A percentile compares a stretch with the other conserved stretches of the same genome.
phyloP scores from a whole-genome alignment of 1,140 invertebrate genomes.

The Laodelphax striatellus region DNA sequence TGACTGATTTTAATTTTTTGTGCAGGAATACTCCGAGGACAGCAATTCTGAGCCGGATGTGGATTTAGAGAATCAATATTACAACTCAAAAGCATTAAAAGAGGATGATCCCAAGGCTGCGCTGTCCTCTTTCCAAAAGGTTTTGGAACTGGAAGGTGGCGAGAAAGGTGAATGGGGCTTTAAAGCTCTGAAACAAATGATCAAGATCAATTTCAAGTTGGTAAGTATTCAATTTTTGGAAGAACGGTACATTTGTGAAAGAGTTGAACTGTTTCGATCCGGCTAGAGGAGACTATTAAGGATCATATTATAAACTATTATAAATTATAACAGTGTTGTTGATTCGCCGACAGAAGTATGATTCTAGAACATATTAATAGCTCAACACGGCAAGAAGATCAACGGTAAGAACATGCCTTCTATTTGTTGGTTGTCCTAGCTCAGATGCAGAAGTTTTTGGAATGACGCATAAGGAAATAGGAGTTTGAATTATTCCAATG shows the following conservation, averaged over 20 bases:
- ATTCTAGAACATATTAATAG: too few species aligned
- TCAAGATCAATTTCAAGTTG: conserved; percentile 99
- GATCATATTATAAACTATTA: neutral
- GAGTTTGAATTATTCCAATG: too few species aligned
- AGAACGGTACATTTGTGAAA: too few species aligned
- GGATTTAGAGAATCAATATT: conserved; percentile 99
- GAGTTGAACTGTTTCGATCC: neutral
- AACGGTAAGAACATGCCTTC: neutral
- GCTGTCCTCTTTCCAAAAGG: conserved; percentile 90
- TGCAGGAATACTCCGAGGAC: conserved; percentile 88
- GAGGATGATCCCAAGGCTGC: conserved; percentile 92
- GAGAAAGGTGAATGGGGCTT: conserved; percentile 99
- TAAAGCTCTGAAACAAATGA: conserved; percentile 99
- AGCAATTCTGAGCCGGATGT: conserved; percentile 98
- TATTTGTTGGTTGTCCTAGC: too few species aligned
- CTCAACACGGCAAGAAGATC: neutral
- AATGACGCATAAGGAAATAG: too few species aligned
- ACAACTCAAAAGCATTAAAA: conserved; percentile 97
- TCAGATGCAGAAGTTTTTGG: too few species aligned
- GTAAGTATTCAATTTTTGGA: conserved; percentile 45
- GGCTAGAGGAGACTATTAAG: neutral
- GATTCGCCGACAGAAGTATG: too few species aligned
- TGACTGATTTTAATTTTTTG: conserved; percentile 13
- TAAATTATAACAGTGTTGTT: too few species aligned
- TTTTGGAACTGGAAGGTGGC: conserved; percentile 88